These are phyloP conservation scores for Drosophila hamatofila DNA, from an alignment of 2,888 invertebrate species.

Conservation along the genomic window DNA sequence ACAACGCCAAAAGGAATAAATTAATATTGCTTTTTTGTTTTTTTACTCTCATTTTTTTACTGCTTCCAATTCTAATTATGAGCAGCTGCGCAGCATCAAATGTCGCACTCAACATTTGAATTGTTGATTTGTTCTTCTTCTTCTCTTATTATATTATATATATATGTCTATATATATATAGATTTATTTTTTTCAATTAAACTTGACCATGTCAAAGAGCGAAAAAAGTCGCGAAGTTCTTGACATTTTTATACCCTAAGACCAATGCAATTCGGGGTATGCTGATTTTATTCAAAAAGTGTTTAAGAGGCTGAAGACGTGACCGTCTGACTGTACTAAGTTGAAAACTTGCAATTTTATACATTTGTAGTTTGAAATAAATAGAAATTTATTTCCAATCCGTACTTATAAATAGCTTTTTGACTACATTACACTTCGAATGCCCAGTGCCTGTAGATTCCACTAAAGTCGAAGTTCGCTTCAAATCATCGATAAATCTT, in stretches of 20 bases:
- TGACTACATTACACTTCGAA: no score
- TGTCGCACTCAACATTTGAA: constrained; percentile 44
- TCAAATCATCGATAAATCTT: background rate
- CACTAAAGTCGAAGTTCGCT: background rate
- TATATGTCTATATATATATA: constrained; percentile 47
- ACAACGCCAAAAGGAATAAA: constrained; percentile 75
- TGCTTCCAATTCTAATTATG: constrained; percentile 68
- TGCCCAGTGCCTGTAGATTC: no score
- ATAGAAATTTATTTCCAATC: no score
- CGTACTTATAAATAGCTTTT: no score
- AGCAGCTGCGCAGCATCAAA: constrained; percentile 72
- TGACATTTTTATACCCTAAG: background rate
- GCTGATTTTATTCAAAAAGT: background rate
- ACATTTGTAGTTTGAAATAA: no score
- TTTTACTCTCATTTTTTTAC: background rate
- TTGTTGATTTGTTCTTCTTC: constrained; percentile 14
- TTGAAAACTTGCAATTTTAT: no score
- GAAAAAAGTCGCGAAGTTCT: constrained; percentile 39
- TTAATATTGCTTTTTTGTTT: constrained; percentile 60
- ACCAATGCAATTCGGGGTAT: background rate
- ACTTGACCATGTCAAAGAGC: constrained; percentile 75
- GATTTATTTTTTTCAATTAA: constrained; percentile 74
- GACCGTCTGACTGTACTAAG: no score
- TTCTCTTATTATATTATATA: constrained; percentile 31
- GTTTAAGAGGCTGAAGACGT: no score